Evolutionary conservation across 2,888 invertebrate genomes (phyloP), one percentile per base, ranked within the genome.

Genomic region (Hybos culiciformis): DNA sequence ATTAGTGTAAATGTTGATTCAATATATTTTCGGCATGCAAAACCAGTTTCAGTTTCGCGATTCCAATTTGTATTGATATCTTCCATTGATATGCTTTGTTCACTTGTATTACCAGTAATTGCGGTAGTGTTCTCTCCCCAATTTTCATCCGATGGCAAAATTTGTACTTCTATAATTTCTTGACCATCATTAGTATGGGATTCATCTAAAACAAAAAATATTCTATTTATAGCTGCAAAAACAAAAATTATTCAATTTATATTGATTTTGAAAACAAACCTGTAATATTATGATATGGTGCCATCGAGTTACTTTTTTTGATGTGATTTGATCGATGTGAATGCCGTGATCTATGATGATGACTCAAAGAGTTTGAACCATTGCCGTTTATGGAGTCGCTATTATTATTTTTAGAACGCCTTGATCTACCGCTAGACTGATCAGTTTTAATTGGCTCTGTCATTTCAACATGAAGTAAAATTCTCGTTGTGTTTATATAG

Each of bases 71-170:
- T 82, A 55, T 82, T 83, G 4, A 87, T 79, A 62, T 92, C 92
- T 62, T 93, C 92, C 62, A 90, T 83, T 0, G 92, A 93, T 53
- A 88, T 86, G 4, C 91, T 94, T 54, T 91, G 90, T 61, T 94
- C 96, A 0, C 91, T 93, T 2, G 94, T 94, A 58, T 93, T 93
- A 9, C 93, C 94, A 0, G 96, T 96, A 24, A 96, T 83, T 1
- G 93, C 94, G 1, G 96, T 96, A 1, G 94, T 94, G 57, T 91
- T 94, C 65, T 96, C 96, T n/a, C 91, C 93, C 96, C 96, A 96
- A 64, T 93, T 93, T 59, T 96, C 96, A 68, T 96, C 96, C 69
- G 93, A 85, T 0, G 92, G 92, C 45, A 94, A 68, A 51, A 94
- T 93, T 70, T 94, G 93, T 29, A 94, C 93, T 70, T 94, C 93